Evolutionary conservation across 2,797 vertebrate genomes (phyloP), one percentile per base, ranked within the genome.

Genomic region (Alcedo quadribrachys): DNA sequence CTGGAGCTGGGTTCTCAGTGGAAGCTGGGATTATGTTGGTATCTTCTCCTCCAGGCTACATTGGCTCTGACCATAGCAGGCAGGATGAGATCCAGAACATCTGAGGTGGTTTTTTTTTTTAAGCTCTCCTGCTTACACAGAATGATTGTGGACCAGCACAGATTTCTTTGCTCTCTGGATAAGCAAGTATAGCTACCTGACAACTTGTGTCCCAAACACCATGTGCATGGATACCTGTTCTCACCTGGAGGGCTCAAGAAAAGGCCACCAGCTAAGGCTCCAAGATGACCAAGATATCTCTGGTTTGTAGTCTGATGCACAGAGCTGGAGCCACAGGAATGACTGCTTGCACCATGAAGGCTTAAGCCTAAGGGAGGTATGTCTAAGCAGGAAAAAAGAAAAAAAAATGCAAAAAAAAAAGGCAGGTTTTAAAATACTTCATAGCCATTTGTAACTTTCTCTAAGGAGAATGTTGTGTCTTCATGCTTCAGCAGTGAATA

Each of bases 291-390:
- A 2, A 60, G 22, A 4, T 42, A 27, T 60, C 33, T 75, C 42
- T 51, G 46, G 50, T 74, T 35, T 8, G 22, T 55, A 30, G 40
- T 35, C 12, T 76, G 12, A 8, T 0, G 1, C 27, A 16, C 13
- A n/a, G 75, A 68, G 15, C 22, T 65, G 66, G 70, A 65, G 42
- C 22, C 8, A 5, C 70, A 58, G 43, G 51, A 35, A 51, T 7
- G 28, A 60, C 21, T 0, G 1, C 3, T 85, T 85, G 62, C 25
- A 13, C 62, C 57, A 42, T 0, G 0, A 30, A 74, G 28, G 8
- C 50, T 70, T 1, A 1, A 91, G 50, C 65, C 62, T 46, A 9
- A 6, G 15, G 61, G 32, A 12, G 13, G 4, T 22, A 65, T 57
- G 15, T 25, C 65, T 53, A 30, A 74, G 28, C 58, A 89, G 43